These are phyloP conservation scores for Lutjanus erythropterus DNA, from an alignment of 2,113 vertebrate species.

Conservation along the genomic window DNA sequence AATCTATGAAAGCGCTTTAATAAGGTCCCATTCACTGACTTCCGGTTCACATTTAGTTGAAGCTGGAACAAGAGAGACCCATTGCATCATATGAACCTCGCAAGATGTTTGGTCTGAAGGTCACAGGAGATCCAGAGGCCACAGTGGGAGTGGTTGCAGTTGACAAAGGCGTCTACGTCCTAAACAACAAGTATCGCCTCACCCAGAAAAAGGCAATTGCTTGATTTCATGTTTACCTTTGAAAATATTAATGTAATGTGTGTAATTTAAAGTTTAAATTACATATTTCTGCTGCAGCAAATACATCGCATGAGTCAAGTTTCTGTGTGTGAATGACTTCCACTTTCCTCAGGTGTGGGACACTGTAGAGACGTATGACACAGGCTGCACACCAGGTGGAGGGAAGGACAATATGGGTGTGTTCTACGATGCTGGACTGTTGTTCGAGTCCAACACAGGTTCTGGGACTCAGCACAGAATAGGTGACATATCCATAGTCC, in stretches of 20 bases:
- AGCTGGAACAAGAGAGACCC: slow-evolving; percentile 39
- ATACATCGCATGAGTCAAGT: background rate
- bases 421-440: slow-evolving; percentile 85
- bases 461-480: slow-evolving; percentile 73
- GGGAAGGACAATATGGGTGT: slow-evolving; percentile 81
- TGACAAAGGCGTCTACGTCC: slow-evolving; percentile 85
- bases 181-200: slow-evolving; percentile 83
- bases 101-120: slow-evolving; percentile 58
- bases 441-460: slow-evolving; percentile 73
- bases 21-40: background rate
- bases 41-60: slow-evolving; percentile 68
- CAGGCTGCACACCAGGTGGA: slow-evolving; percentile 87
- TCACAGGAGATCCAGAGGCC: slow-evolving; percentile 84
- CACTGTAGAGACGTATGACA: slow-evolving; percentile 81
- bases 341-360: slow-evolving; percentile 92
- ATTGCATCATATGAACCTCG: slow-evolving; percentile 49
- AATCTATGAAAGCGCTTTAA: background rate
- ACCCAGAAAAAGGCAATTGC: slow-evolving; percentile 84
- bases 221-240: background rate
- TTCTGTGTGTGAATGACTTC: background rate
- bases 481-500: slow-evolving; percentile 69
- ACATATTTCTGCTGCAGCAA: background rate
- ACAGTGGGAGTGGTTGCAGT: slow-evolving; percentile 84
- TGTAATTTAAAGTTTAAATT: background rate
- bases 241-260: too few relatives aligned